These are phyloP conservation scores for Poecilia gillii DNA, from an alignment of 2,797 vertebrate species.

Conservation along the genomic window DNA sequence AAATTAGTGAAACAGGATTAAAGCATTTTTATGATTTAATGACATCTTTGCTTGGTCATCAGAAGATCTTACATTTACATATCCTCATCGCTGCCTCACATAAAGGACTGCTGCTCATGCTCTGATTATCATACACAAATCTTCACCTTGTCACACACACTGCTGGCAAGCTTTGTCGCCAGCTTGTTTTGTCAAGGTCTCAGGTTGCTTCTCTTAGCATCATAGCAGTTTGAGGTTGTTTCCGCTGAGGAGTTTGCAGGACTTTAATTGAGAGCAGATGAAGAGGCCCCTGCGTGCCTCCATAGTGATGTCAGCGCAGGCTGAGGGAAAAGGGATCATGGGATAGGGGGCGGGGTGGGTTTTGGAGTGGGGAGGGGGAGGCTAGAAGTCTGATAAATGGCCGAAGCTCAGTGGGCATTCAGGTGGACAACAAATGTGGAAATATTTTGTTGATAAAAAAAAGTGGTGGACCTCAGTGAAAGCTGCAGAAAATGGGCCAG, in stretches of 20 bases:
- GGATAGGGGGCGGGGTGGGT: conserved; percentile 21
- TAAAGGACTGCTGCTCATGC: conserved; percentile 8
- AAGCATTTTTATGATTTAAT: conserved; percentile 7
- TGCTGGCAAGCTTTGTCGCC: conserved; percentile 31
- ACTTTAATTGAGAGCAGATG: conserved; percentile 83
- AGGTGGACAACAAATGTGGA: conserved; percentile 53
- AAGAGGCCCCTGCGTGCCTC: conserved; percentile 79
- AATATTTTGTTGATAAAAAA: conserved; percentile 10
- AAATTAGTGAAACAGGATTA: background rate
- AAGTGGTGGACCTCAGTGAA: background rate
- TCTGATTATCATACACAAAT: conserved; percentile 41
- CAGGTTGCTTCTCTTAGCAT: conserved; percentile 70
- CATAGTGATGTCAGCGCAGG: conserved; percentile 79
- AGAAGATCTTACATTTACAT: conserved; percentile 16
- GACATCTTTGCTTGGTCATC: conserved; percentile 6
- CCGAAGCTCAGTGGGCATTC: conserved; percentile 40
- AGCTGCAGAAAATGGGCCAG: conserved; percentile 35
- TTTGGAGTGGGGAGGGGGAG: conserved; percentile 20
- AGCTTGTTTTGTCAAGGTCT: conserved; percentile 67
- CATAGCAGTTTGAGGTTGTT: conserved; percentile 68
- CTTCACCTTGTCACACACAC: conserved; percentile 38
- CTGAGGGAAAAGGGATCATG: conserved; percentile 60
- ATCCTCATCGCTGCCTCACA: conserved; percentile 12
- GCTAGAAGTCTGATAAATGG: conserved; percentile 58
- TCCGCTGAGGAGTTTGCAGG: conserved; percentile 54